A percentile compares a stretch with the other conserved stretches of the same genome.
phyloP scores from a whole-genome alignment of 1,140 invertebrate species.

The Mercenaria mercenaria region DNA sequence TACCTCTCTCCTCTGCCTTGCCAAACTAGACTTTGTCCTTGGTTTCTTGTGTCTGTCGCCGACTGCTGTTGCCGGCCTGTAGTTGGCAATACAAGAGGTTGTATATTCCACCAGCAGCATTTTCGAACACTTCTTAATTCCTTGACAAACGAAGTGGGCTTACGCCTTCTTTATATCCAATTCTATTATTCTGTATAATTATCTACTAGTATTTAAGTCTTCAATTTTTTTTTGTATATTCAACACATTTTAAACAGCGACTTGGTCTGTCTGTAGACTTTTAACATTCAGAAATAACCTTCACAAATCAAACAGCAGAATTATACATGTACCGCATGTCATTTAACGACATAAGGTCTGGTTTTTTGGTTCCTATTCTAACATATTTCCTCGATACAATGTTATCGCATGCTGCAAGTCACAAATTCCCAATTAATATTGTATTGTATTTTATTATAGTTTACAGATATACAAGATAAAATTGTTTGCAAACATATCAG shows the following conservation, averaged over 20 bases:
- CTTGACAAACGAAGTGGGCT: background rate
- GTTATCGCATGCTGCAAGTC: background rate
- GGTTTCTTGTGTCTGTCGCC: background rate
- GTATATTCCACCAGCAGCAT: constrained; percentile 15
- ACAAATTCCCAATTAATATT: background rate
- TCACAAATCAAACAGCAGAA: too few relatives aligned
- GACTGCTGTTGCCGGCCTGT: background rate
- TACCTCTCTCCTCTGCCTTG: constrained; percentile 12
- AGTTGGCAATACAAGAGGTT: background rate
- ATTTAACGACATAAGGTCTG: too few relatives aligned
- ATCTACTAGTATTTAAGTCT: too few relatives aligned
- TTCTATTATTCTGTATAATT: too few relatives aligned
- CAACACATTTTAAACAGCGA: too few relatives aligned
- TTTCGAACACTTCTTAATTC: background rate
- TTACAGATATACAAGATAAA: background rate
- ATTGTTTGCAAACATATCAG: background rate
- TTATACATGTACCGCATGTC: too few relatives aligned
- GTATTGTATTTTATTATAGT: background rate
- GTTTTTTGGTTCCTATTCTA: background rate
- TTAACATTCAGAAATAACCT: too few relatives aligned
- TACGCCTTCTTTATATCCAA: too few relatives aligned
- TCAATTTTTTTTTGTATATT: too few relatives aligned
- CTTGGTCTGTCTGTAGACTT: too few relatives aligned
- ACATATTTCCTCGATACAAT: background rate
- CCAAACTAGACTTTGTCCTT: background rate